Evolutionary conservation across 2,797 vertebrate genomes (phyloP).

Genomic region (Gymnodraco acuticeps): DNA sequence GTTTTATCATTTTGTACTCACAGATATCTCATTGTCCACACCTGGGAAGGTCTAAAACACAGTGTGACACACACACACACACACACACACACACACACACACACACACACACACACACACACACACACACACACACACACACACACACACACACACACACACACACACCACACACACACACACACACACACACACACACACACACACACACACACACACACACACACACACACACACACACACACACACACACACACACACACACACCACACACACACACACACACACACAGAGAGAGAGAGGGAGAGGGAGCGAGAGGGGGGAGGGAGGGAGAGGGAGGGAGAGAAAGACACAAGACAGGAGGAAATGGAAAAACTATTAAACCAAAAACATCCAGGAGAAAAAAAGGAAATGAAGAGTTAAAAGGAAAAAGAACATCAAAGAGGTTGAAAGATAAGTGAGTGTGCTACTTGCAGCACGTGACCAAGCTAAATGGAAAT

Average conservation of each 20-base stretch:
- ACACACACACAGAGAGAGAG: not conserved
- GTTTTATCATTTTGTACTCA: slow-evolving; percentile 84
- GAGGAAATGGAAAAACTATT: slow-evolving; percentile 76
- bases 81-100: slow-evolving; percentile 50
- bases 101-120: slow-evolving; percentile 15
- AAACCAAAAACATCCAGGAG: slow-evolving; percentile 66
- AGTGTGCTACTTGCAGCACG: slow-evolving; percentile 53
- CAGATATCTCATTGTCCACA: slow-evolving; percentile 90
- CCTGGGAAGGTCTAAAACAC: slow-evolving; percentile 88
- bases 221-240: no score
- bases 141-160: no score
- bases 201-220: no score
- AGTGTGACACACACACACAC: slow-evolving; percentile 62
- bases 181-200: no score
- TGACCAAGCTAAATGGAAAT: slow-evolving; percentile 60
- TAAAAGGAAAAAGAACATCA: slow-evolving; percentile 65
- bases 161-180: no score
- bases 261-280: slow-evolving; percentile 45
- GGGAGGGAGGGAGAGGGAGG: slow-evolving; percentile 21
- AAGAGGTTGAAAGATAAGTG: slow-evolving; percentile 51
- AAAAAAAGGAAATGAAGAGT: slow-evolving; percentile 69
- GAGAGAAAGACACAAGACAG: slow-evolving; percentile 62
- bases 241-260: no score
- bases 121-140: no score
- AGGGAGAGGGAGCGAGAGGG: no score